Percentiles rank a stretch among this genome's conserved stretches.
Evolutionary conservation across 2,888 invertebrate species (phyloP).

Genomic region (Drosophila neotestacea): DNA sequence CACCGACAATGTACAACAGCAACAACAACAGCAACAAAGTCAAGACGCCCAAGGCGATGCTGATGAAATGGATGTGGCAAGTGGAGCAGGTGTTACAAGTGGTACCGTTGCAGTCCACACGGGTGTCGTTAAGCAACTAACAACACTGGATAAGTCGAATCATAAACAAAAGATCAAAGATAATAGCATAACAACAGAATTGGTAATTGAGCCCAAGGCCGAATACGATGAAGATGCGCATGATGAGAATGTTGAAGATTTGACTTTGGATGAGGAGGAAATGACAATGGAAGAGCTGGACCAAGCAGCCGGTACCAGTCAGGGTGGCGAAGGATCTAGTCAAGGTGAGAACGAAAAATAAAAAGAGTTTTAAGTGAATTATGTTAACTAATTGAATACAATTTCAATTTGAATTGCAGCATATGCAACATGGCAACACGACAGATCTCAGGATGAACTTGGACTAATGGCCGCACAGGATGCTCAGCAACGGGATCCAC

Average conservation of each 20-base stretch:
- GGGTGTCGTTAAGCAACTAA: slow-evolving; percentile 77
- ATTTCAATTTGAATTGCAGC: slow-evolving; percentile 86
- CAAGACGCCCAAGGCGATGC: slow-evolving; percentile 73
- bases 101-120: slow-evolving; percentile 64
- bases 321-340: slow-evolving; percentile 89
- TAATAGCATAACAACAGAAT: slow-evolving; percentile 74
- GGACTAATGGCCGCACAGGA: slow-evolving; percentile 92
- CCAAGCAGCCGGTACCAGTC: slow-evolving; percentile 89
- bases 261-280: slow-evolving; percentile 92
- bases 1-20: slow-evolving; percentile 82
- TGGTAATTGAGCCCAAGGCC: slow-evolving; percentile 89
- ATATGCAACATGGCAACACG: slow-evolving; percentile 94
- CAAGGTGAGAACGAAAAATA: slow-evolving; percentile 86
- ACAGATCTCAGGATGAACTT: slow-evolving; percentile 93
- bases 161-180: slow-evolving; percentile 83
- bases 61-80: slow-evolving; percentile 68
- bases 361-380: background rate
- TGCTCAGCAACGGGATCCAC: slow-evolving; percentile 92
- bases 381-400: background rate
- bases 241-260: slow-evolving; percentile 92
- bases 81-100: slow-evolving; percentile 45
- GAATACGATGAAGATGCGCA: slow-evolving; percentile 90
- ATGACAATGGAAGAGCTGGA: slow-evolving; percentile 88
- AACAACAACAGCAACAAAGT: slow-evolving; percentile 68
- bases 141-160: slow-evolving; percentile 82